A percentile compares a stretch with the other conserved stretches of the same genome.
phyloP scores from a whole-genome alignment of 1,140 invertebrate species.

The Scylla paramamosain region DNA sequence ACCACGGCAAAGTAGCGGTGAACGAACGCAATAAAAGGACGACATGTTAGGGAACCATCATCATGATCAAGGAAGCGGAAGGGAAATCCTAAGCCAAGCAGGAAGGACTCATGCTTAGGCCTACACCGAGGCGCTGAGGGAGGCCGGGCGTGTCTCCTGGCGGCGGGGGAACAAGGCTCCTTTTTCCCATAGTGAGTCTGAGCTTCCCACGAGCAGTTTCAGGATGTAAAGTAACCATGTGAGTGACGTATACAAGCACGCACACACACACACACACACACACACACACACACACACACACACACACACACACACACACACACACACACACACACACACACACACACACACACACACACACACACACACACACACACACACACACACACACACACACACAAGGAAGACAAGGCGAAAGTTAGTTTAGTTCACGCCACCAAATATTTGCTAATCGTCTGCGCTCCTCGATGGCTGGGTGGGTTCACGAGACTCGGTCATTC shows the following conservation, averaged over 20 bases:
- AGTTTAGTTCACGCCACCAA: background rate
- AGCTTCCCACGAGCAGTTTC: background rate
- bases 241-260: background rate
- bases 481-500: background rate
- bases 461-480: background rate
- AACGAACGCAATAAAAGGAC: no score
- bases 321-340: no score
- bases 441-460: constrained; percentile 1
- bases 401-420: no score
- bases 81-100: no score
- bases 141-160: background rate
- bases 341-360: background rate
- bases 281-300: no score
- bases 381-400: background rate
- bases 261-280: background rate
- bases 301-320: no score
- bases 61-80: no score
- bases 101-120: background rate
- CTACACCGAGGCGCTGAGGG: background rate
- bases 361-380: background rate
- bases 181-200: background rate
- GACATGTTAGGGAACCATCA: no score
- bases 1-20: no score
- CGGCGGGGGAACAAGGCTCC: background rate
- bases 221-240: no score